Percentiles rank a stretch among this genome's conserved stretches.
These are phyloP conservation scores for Pachycephala philippinensis DNA, from an alignment of 2,113 vertebrate species.

Conservation along the genomic window DNA sequence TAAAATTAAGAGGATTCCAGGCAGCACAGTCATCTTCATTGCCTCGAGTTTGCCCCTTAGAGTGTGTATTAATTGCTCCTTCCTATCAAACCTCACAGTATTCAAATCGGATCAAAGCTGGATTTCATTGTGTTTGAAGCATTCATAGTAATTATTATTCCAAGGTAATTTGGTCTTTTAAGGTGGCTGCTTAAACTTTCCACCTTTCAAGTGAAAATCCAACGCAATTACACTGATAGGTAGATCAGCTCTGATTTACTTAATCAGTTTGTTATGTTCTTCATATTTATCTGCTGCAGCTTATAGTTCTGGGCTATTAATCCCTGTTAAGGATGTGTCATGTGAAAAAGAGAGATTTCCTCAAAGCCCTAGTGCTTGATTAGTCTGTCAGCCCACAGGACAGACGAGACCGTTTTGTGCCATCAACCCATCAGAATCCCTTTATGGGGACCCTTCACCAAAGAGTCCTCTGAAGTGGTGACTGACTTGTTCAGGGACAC, in stretches of 20 bases:
- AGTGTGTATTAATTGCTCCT: constrained; percentile 11
- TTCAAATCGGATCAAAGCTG: constrained; percentile 1
- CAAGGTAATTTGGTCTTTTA: constrained; percentile 7
- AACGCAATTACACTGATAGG: neutral
- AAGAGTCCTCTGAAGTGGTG: rapidly evolving
- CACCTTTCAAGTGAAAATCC: constrained; percentile 13
- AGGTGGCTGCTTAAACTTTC: neutral
- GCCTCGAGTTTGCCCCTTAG: neutral
- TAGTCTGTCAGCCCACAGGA: neutral
- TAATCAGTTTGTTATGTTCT: neutral
- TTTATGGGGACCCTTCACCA: rapidly evolving
- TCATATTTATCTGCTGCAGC: neutral
- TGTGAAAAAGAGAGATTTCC: neutral
- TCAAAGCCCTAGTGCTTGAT: neutral
- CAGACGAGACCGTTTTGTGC: rapidly evolving
- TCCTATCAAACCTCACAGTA: neutral
- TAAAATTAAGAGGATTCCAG: constrained; percentile 15
- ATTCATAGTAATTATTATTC: constrained; percentile 20
- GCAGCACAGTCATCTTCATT: neutral
- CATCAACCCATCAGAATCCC: neutral
- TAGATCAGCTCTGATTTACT: constrained; percentile 5
- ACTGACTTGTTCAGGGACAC: neutral
- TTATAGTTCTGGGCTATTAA: neutral
- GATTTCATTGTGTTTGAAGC: constrained; percentile 18
- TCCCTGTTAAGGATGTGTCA: neutral